Evolutionary conservation across 2,113 vertebrate genomes (phyloP), one percentile per base, ranked within the genome.

Genomic region (Ceyx margarethae): DNA sequence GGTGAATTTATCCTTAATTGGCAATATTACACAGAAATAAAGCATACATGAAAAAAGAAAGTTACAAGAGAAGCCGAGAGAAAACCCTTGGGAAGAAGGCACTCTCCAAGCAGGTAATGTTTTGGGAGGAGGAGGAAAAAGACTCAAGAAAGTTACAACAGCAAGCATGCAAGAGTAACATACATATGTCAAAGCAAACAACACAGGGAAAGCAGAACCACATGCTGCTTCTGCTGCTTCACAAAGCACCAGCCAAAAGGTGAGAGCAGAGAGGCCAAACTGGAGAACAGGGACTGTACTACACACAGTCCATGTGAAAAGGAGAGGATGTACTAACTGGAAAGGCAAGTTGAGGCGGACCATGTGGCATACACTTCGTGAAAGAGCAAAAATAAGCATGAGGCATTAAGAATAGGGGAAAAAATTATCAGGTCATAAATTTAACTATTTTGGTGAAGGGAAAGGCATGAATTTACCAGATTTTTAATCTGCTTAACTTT

Each of bases 291-390:
- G 4, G 61, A 51, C 69, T 60, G 18, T n/a, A 43, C 57, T 56
- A 35, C 43, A 22, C 11, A 7, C 8, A 1, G 48, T 6, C 6
- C 2, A 5, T 3, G 28, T 1, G 3, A 21, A n/a, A 33, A 61
- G 23, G 15, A 79, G 75, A 17, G 76, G 89, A 91, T 46, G 64
- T 2, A 66, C 78, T 3, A 80, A 91, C 91, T 23, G 46, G 93
- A 95, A 95, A 80, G 60, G 81, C 91, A 50, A 80, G 94, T 23
- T 35, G 42, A 64, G 40, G 53, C 77, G 68, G 71, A 42, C 67
- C 10, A 33, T 1, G 3, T 5, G 3, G 28, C 18, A 3, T 61
- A 67, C 0, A 0, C 33, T 25, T 10, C 3, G 7, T 3, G 17
- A 50, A 20, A 75, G 73, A 85, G 85, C 46, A 80, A 90, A n/a